Conservation (phyloP, 2,113 vertebrate genomes). For the Emydocephalus ijimae region DNA sequence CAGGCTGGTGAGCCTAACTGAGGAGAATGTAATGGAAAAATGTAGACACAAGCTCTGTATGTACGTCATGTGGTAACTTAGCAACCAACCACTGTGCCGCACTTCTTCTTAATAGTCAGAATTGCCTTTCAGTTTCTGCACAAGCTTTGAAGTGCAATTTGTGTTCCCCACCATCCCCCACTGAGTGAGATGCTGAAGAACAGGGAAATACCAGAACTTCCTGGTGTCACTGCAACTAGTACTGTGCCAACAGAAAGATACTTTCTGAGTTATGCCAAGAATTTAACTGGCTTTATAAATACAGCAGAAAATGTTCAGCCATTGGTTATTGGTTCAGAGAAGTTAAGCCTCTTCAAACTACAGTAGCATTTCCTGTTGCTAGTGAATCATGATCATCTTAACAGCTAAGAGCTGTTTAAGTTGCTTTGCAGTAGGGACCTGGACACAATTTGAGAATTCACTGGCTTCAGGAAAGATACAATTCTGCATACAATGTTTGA, state of each 20-base stretch:
- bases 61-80: slow-evolving; percentile 58
- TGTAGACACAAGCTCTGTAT: slow-evolving; percentile 47
- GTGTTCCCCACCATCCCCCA: neutral
- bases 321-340: slow-evolving; percentile 26
- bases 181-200: neutral
- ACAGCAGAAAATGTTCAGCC: slow-evolving; percentile 12
- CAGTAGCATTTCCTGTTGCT: slow-evolving; percentile 47
- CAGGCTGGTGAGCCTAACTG: slow-evolving; percentile 9
- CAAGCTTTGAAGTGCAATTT: neutral
- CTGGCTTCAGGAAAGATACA: neutral
- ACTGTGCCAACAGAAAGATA: slow-evolving; percentile 42
- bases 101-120: neutral
- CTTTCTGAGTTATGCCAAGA: slow-evolving; percentile 41
- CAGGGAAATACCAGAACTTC: slow-evolving; percentile 53
- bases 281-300: slow-evolving; percentile 46
- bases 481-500: neutral
- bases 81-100: slow-evolving; percentile 49
- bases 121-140: neutral
- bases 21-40: slow-evolving; percentile 64
- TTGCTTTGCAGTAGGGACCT: slow-evolving; percentile 59
- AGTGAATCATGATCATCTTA: slow-evolving; percentile 48
- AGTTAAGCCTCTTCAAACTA: slow-evolving; percentile 31
- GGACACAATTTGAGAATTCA: slow-evolving; percentile 41
- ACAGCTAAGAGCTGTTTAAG: slow-evolving; percentile 44
- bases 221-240: slow-evolving; percentile 32